A percentile compares a stretch with the other conserved stretches of the same genome.
Conservation (phyloP, 2,888 invertebrate species). For the Chrysodeixis includens region DNA sequence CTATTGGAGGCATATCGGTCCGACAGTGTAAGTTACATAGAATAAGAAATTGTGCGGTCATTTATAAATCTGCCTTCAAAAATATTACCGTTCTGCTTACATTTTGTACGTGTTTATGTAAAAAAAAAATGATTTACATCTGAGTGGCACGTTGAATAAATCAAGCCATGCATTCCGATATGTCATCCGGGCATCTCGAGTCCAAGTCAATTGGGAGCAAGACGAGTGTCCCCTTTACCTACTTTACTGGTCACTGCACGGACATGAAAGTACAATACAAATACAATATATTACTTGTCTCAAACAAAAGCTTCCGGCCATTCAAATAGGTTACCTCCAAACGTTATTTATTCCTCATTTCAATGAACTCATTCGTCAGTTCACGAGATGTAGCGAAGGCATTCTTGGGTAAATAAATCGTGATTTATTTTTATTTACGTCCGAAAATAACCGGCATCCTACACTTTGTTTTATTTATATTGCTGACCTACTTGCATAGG, state of each 20-base stretch:
- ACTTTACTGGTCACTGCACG: background rate
- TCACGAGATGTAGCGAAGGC: constrained; percentile 14
- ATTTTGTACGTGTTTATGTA: too few species aligned
- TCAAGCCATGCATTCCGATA: constrained; percentile 1
- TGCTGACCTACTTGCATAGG: constrained; percentile 40
- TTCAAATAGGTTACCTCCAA: constrained; percentile 6
- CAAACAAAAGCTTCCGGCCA: constrained; percentile 1
- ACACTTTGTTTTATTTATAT: constrained; percentile 47
- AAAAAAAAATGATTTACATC: too few species aligned
- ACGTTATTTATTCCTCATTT: constrained; percentile 10
- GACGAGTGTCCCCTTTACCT: background rate
- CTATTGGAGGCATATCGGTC: too few species aligned
- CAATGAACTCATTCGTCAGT: constrained; percentile 30
- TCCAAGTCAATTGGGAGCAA: background rate
- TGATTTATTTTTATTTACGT: constrained; percentile 27
- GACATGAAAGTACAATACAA: background rate
- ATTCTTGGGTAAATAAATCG: constrained; percentile 27
- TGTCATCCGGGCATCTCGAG: background rate
- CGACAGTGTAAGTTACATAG: too few species aligned
- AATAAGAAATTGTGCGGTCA: too few species aligned
- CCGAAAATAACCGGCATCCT: constrained; percentile 21
- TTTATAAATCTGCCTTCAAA: too few species aligned
- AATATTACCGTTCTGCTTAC: too few species aligned
- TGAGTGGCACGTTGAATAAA: background rate
- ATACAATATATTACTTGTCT: constrained; percentile 3